Evolutionary conservation across 2,888 invertebrate species (phyloP).

Genomic region (Siphonodentalium dalli): DNA sequence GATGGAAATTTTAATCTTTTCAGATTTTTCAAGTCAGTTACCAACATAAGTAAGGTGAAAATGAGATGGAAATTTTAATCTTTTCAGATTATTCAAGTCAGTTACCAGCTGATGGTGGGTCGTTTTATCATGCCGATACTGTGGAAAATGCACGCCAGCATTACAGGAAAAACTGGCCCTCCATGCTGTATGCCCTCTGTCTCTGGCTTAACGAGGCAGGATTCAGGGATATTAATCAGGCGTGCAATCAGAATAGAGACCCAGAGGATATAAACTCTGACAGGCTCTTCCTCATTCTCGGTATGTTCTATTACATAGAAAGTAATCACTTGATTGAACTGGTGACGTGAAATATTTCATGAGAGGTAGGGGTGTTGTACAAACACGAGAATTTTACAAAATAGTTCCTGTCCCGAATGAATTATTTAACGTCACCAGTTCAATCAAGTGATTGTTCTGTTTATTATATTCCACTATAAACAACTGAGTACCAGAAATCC

Average conservation of each 20-base stretch:
- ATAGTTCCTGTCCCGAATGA: too few relatives aligned
- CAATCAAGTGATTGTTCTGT: too few relatives aligned
- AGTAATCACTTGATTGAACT: too few relatives aligned
- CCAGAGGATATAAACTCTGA: slow-evolving; percentile 72
- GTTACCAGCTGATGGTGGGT: slow-evolving; percentile 79
- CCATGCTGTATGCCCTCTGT: slow-evolving; percentile 90
- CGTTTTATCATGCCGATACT: slow-evolving; percentile 96
- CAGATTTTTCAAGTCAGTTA: slow-evolving; percentile 90
- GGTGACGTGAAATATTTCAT: too few relatives aligned
- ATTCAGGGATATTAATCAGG: slow-evolving; percentile 64
- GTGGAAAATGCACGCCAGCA: slow-evolving; percentile 91
- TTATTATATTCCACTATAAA: too few relatives aligned
- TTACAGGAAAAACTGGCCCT: slow-evolving; percentile 92
- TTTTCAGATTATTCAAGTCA: slow-evolving; percentile 88
- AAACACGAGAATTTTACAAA: too few relatives aligned
- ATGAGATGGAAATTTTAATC: too few relatives aligned
- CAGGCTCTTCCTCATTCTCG: slow-evolving; percentile 85
- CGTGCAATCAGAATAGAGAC: slow-evolving; percentile 43
- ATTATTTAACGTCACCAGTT: too few relatives aligned
- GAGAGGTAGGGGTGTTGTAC: too few relatives aligned
- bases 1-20: too few relatives aligned
- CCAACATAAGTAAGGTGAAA: slow-evolving; percentile 79
- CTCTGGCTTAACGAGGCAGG: slow-evolving; percentile 81
- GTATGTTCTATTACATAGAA: too few relatives aligned
- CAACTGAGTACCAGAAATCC: too few relatives aligned